Evolutionary conservation across 1,140 invertebrate genomes (phyloP).

Genomic region (Hypsibius dujardini): DNA sequence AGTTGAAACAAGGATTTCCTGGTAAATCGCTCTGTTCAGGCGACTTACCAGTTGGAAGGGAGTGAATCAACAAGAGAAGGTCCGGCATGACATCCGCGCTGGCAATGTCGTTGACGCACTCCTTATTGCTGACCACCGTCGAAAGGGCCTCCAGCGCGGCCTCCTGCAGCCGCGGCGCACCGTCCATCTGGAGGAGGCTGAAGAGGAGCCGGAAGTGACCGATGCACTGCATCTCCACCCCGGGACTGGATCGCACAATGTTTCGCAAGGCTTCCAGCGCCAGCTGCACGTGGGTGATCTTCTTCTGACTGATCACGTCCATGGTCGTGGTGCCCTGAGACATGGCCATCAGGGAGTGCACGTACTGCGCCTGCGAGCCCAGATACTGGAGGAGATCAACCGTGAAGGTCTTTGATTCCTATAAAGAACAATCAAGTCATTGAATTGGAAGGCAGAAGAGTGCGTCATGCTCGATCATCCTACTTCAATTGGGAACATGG

Average conservation of each 20-base stretch:
- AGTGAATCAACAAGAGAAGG: constrained; percentile 56
- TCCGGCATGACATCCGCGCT: constrained; percentile 63
- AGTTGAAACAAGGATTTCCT: constrained; percentile 20
- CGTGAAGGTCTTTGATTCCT: constrained; percentile 72
- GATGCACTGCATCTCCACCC: constrained; percentile 86
- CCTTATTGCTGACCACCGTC: constrained; percentile 64
- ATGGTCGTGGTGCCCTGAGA: constrained; percentile 33
- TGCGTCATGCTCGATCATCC: constrained; percentile 23
- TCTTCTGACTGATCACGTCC: constrained; percentile 22
- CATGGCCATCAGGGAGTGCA: constrained; percentile 38
- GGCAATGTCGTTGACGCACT: constrained; percentile 88
- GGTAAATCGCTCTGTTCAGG: constrained; percentile 22
- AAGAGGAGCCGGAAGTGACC: constrained; percentile 85
- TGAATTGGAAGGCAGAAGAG: constrained; percentile 17
- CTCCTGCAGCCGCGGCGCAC: constrained; percentile 48
- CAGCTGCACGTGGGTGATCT: constrained; percentile 39
- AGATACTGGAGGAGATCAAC: constrained; percentile 61
- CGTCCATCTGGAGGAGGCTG: constrained; percentile 50
- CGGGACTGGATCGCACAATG: constrained; percentile 76
- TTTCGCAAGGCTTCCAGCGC: constrained; percentile 65
- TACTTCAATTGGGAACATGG: constrained; percentile 69
- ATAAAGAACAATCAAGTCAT: constrained; percentile 23
- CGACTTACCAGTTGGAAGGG: constrained; percentile 36
- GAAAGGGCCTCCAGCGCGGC: constrained; percentile 55
- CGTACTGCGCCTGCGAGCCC: constrained; percentile 39